A percentile compares a stretch with the other conserved stretches of the same genome.
Conservation (phyloP, 2,797 vertebrate species). For the Pseudochromis fuscus region DNA sequence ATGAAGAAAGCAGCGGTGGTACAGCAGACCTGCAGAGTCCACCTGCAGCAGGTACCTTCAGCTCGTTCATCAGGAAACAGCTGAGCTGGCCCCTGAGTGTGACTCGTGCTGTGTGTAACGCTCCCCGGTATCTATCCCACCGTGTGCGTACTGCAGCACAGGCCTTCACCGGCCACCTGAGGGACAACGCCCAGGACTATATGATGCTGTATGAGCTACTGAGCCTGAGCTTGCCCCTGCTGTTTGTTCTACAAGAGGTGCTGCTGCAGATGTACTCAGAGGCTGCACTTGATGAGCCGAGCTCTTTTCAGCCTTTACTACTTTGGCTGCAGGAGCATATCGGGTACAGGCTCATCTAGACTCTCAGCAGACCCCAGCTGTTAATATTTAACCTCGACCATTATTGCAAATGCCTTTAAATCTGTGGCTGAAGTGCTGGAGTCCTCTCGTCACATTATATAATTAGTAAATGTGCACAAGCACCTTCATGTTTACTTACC, state of each 20-base stretch:
- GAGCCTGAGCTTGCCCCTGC: constrained; percentile 92
- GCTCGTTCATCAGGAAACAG: constrained; percentile 88
- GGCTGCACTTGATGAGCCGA: constrained; percentile 74
- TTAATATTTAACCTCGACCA: constrained; percentile 24
- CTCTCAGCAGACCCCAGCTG: constrained; percentile 5
- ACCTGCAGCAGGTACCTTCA: constrained; percentile 92
- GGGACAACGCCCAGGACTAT: constrained; percentile 93
- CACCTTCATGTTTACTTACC: constrained; percentile 70
- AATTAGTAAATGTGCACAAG: constrained; percentile 50
- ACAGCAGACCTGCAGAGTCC: constrained; percentile 76
- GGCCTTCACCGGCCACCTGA: constrained; percentile 86
- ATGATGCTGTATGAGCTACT: constrained; percentile 92
- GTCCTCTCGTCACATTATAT: constrained; percentile 12
- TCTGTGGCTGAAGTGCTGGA: constrained; percentile 57
- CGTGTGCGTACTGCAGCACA: constrained; percentile 84
- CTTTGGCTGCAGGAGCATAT: constrained; percentile 86
- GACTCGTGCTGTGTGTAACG: constrained; percentile 86
- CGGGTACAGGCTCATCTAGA: constrained; percentile 69
- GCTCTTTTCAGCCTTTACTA: constrained; percentile 83
- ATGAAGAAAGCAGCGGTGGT: constrained; percentile 68
- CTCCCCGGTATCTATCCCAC: constrained; percentile 86
- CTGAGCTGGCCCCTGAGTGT: constrained; percentile 91
- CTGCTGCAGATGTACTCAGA: constrained; percentile 90
- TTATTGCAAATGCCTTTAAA: constrained; percentile 63
- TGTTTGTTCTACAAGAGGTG: constrained; percentile 90